Percentiles rank a stretch among this genome's conserved stretches.
Evolutionary conservation across 2,888 invertebrate genomes (phyloP).

Genomic region (Bhutanitis thaidina): DNA sequence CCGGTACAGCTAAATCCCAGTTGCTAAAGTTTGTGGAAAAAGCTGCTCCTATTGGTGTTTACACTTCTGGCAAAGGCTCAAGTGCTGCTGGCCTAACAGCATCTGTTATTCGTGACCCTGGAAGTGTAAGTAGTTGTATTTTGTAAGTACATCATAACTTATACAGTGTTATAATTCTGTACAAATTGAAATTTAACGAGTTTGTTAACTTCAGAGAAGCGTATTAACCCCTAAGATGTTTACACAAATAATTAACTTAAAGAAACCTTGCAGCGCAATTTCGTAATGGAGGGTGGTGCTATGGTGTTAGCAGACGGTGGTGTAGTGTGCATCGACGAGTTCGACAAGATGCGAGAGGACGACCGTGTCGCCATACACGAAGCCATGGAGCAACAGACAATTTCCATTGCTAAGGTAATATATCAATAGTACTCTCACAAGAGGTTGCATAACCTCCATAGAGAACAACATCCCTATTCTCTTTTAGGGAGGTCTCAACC

Average conservation of each 20-base stretch:
- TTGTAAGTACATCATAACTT: too few species aligned
- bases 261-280: slow-evolving; percentile 85
- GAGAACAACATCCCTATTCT: too few species aligned
- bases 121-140: slow-evolving; percentile 83
- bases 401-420: slow-evolving; percentile 96
- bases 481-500: too few species aligned
- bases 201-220: too few species aligned
- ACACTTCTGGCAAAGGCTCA: slow-evolving; percentile 99
- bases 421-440: too few species aligned
- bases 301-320: slow-evolving; percentile 99
- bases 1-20: slow-evolving; percentile 99
- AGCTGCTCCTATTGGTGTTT: slow-evolving; percentile 95
- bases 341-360: slow-evolving; percentile 99
- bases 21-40: slow-evolving; percentile 97
- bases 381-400: slow-evolving; percentile 99
- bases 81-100: slow-evolving; percentile 99
- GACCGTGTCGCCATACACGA: slow-evolving; percentile 99
- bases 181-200: too few species aligned
- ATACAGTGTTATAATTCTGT: too few species aligned
- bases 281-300: slow-evolving; percentile 99
- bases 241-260: too few species aligned
- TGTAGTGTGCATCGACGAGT: slow-evolving; percentile 99
- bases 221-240: too few species aligned
- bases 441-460: too few species aligned
- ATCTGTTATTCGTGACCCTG: slow-evolving; percentile 96